Evolutionary conservation across 2,113 vertebrate species (phyloP), one percentile per base, ranked within the genome.

Genomic region (Alligator sinensis): DNA sequence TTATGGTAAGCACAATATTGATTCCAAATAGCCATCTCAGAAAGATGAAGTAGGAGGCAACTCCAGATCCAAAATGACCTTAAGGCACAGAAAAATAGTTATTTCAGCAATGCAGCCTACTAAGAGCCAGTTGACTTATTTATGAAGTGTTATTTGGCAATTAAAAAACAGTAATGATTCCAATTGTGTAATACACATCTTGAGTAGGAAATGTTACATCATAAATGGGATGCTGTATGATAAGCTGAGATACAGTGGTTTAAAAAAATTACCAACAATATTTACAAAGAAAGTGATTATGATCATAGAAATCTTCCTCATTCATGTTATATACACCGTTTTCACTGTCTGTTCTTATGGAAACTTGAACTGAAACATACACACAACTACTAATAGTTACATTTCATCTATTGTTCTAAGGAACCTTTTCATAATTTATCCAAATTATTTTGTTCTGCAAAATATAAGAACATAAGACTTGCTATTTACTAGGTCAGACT

Each of bases 31-130:
- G 95, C 99, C 99, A 99, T 85, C 99, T 98, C 89, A 99, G 94
- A 97, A 99, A 99, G 96, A 99, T 99, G 93, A 99, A 99, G 81
- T 99, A 99, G 79, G 99, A 99, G 5, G 99, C 99, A 27, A 99
- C 99, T 1, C 99, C 99, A 1, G 99, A 99, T 3, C 99, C 99
- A 97, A 99, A 99, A 90, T 99, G 99, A 98, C 99, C 99, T 99
- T 72, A 74, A 92, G 94, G 55, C 86, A 87, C 60, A 97, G 4
- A 38, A 79, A 25, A 95, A 54, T 1, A 89, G 57, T 77, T 77
- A 30, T 28, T 72, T 92, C 61, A 89, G 27, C 55, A 61, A 47
- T 28, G 13, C 17, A 88, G 64, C 30, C 47, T 84, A 25, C 60
- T 59, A 91, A 80, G 90, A 9, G 27, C 57, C 9, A 0, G 13